phyloP scores from a whole-genome alignment of 1,140 invertebrate genomes.

The Zaprionus capensis region DNA sequence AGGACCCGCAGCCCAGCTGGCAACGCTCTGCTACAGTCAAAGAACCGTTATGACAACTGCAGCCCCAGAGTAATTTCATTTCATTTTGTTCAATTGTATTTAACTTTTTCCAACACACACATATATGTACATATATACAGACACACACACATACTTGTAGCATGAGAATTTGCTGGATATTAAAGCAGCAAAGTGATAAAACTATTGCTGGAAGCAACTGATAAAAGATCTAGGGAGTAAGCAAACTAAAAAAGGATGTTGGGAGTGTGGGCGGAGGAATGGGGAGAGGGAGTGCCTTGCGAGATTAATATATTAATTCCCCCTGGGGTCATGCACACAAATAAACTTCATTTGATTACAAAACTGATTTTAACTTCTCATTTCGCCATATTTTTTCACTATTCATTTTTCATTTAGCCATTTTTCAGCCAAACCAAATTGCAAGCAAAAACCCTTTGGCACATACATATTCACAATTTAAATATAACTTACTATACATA shows the following conservation, averaged over 20 bases:
- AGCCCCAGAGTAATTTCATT: constrained; percentile 38
- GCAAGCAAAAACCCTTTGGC: not conserved
- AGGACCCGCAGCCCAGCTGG: constrained; percentile 6
- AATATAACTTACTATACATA: not conserved
- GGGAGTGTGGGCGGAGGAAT: not conserved
- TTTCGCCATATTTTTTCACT: not conserved
- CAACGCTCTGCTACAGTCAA: constrained; percentile 25
- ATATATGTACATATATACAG: not conserved
- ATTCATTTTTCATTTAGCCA: constrained; percentile 1
- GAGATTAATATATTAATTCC: not conserved
- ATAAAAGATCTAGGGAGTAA: not conserved
- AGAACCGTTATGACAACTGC: constrained; percentile 33
- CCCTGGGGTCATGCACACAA: not conserved
- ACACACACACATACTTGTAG: not conserved
- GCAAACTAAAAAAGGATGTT: no score
- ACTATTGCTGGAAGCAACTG: not conserved
- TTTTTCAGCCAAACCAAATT: not conserved
- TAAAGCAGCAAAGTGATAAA: not conserved
- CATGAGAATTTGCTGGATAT: not conserved
- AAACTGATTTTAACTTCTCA: not conserved
- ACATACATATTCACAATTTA: not conserved
- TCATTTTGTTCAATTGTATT: constrained; percentile 34
- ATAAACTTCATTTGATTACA: not conserved
- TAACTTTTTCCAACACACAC: not conserved
- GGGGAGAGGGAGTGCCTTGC: no score